Evolutionary conservation across 2,888 invertebrate genomes (phyloP), one percentile per base, ranked within the genome.

Genomic region (Lissonota sp.): DNA sequence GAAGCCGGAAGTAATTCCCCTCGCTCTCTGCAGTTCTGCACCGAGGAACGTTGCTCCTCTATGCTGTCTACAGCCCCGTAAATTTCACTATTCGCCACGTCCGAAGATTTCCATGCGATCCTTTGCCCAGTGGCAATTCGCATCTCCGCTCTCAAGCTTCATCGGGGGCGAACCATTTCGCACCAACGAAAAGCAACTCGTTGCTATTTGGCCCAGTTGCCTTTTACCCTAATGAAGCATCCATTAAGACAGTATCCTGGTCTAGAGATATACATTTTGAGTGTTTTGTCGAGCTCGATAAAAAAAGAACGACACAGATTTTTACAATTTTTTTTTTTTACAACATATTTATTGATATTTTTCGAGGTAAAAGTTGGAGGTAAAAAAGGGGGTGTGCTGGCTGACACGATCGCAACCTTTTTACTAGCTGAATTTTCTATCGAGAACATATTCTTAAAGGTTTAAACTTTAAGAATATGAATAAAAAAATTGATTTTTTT

Each of bases 101-200:
- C 12, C 44, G 39, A 57, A 49, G 66, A 8, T 78, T 60, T 39
- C 53, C 62, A 8, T 37, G 51, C 42, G 58, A 74, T 74, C 57
- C 26, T 57, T 42, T 58, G 7, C 64, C 8, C 63, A 58, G 58
- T 7, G 46, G 14, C 16, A 42, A 58, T 63, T 74, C 16, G 7
- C 12, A 5, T 42, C 42, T 14, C 5, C 12, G 10, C 10, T 64
- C 12, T 0, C 26, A 42, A 49, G 63, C 14, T 71, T 58, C 37
- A 53, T 58, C 39, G 39, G 14, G n/a, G 42, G 10, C 26, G n/a
- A 14, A n/a, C 14, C 14, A 42, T 51, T 64, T 71, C 51, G 58
- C 64, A 44, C 40, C 46, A 42, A n/a, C 16, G 40, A 49, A 49
- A 64, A 71, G 63, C 70, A 57, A 2, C 7, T 16, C 5, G 62